Evolutionary conservation across 2,113 vertebrate species (phyloP), one percentile per base, ranked within the genome.

Genomic region (Psophia crepitans): DNA sequence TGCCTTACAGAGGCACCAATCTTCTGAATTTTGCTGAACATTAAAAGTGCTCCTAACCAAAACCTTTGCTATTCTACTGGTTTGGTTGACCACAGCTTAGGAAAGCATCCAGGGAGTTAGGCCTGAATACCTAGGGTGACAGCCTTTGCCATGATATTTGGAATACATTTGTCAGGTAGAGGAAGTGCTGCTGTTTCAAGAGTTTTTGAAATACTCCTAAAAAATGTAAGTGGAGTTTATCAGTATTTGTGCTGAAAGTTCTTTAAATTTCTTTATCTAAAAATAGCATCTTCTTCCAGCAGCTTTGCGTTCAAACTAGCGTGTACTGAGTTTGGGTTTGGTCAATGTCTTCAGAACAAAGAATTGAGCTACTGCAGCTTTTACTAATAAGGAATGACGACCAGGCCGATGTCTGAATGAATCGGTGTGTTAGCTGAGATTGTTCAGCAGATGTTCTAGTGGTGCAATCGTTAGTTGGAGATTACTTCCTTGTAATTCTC

Each of bases 61-160:
- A 75, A 32, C 0, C 2, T 71, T 51, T 48, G 1, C 12, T 73
- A 0, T 30, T 60, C 26, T 70, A 0, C 33, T 82, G 21, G 7
- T 78, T 91, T 82, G 37, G 12, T 63, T 60, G 41, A 46, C 46
- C n/a, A 28, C 11, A 49, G 32, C 6, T 80, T 49, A 48, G 74
- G 46, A 87, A 82, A 71, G 9, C 28, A 63, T 19, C 11, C 15
- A 33, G 33, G 24, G 12, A 76, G 16, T 51, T 71, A 82, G 18
- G 27, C n/a, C n/a, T 60, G 20, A 65, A 49, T 12, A 5, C 22
- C 28, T 58, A 60, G 3, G 5, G 20, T 70, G 27, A 61, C 21
- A 60, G 16, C 1, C 4, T 54, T 75, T 87, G 71, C 44, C 9
- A 4, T 2, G 5, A 9, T 20, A 44, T 33, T 74, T 61, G 11